Base-by-base conservation (phyloP, 2,113 vertebrate species). In the Ptilorrhoa leucosticta region DNA sequence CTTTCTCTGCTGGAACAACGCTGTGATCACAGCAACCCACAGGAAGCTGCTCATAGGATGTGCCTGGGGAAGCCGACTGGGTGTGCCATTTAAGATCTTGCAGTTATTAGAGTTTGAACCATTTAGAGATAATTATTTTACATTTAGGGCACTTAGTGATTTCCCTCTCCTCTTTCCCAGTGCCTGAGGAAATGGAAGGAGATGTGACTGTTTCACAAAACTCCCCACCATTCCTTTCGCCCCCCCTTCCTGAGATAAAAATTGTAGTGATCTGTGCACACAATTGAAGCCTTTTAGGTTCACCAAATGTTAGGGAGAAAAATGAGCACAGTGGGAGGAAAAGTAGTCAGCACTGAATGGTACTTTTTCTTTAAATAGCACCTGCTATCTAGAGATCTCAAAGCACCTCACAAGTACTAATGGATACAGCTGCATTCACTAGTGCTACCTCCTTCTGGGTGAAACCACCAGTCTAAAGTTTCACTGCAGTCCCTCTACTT, bases 361-460 rank as follows among this genome's bases (percentile, higher is more conserved):
- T 58, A 44, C 42, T 95, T 93, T 89, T 83, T 63, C 95, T 88
- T 96, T 96, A 96, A 93, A 95, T 94, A 96, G 94, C 64, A 86
- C 68, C 75, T 95, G 90, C 90, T 95, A 58, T 85, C 68, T 64
- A 37, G 82, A 88, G 90, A 85, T 81, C 87, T 83, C 44, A 86
- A 78, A 97, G 73, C 91, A 79, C 63, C 73, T 82, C 77, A 72
- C 69, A 75, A 64, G 57, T 76, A 31, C 80, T 84, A 56, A 84
- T 82, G 89, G 68, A 57, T 60, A 66, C 44, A 77, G 71, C 64
- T 94, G 47, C 69, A 45, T 80, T 96, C 83, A 53, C 86, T 61
- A 26, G 68, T 89, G 51, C 44, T 51, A 37, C 83, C 70, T 92
- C 65, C 48, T 83, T 6, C n/a, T 58, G 51, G 48, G n/a, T 91